phyloP scores from a whole-genome alignment of 2,888 invertebrate genomes.

The Oxycera nigricornis region DNA sequence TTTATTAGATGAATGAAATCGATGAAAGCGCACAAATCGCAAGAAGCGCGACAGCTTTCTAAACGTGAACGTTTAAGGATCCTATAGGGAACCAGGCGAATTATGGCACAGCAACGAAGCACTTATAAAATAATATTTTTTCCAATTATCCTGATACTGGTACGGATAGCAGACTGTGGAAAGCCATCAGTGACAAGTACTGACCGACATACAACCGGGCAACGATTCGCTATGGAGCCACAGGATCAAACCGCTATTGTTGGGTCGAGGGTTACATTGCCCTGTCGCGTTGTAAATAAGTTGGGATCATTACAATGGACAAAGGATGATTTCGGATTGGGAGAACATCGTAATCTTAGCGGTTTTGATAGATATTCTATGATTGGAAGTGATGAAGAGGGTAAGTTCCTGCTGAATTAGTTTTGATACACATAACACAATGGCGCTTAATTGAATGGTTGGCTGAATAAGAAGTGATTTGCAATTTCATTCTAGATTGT shows the following conservation, averaged over 20 bases:
- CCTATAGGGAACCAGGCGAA: slow-evolving; percentile 8
- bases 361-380: slow-evolving; percentile 94
- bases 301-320: slow-evolving; percentile 95
- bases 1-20: slow-evolving; percentile 25
- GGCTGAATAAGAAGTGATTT: too few species aligned
- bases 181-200: slow-evolving; percentile 30
- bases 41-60: slow-evolving; percentile 18
- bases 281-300: slow-evolving; percentile 88
- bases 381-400: slow-evolving; percentile 96
- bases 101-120: slow-evolving; percentile 41
- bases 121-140: slow-evolving; percentile 45
- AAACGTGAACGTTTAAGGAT: slow-evolving; percentile 20
- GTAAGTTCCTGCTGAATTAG: slow-evolving; percentile 63
- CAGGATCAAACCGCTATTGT: slow-evolving; percentile 89
- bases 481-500: too few species aligned
- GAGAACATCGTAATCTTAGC: slow-evolving; percentile 86
- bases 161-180: slow-evolving; percentile 44
- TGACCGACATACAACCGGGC: slow-evolving; percentile 62
- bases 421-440: too few species aligned
- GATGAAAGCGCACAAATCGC: background rate
- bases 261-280: slow-evolving; percentile 86
- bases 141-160: slow-evolving; percentile 45
- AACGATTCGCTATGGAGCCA: slow-evolving; percentile 92
- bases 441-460: too few species aligned
- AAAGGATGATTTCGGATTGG: slow-evolving; percentile 94